A percentile compares a stretch with the other conserved stretches of the same genome.
Evolutionary conservation across 1,140 invertebrate species (phyloP).

Genomic region (Zaprionus capensis): DNA sequence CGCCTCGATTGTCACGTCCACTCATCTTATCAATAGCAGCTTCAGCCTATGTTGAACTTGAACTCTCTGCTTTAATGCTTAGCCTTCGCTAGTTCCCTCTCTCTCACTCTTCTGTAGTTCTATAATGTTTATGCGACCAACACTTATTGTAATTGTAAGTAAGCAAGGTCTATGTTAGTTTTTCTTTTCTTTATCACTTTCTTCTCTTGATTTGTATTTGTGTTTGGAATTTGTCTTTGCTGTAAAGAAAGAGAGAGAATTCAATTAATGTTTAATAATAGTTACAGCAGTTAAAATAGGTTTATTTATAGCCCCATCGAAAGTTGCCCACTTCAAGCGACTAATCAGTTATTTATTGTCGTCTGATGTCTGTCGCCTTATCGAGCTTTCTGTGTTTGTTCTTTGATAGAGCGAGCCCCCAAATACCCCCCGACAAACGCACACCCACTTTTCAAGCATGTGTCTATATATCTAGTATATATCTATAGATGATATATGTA

Average conservation of each 20-base stretch:
- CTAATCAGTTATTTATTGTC: slow-evolving; percentile 19
- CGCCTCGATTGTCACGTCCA: slow-evolving; percentile 80
- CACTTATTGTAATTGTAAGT: slow-evolving; percentile 43
- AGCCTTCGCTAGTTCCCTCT: slow-evolving; percentile 33
- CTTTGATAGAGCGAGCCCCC: slow-evolving; percentile 54
- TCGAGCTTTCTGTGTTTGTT: slow-evolving; percentile 15
- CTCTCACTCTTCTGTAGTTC: neutral
- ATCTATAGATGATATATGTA: neutral
- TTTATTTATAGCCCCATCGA: slow-evolving; percentile 13
- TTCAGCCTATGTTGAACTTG: slow-evolving; percentile 61
- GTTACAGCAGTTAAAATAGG: neutral
- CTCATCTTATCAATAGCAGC: slow-evolving; percentile 75
- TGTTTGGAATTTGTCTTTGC: slow-evolving; percentile 64
- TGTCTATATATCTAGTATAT: slow-evolving; percentile 2
- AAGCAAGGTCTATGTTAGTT: slow-evolving; percentile 21
- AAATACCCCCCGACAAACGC: slow-evolving; percentile 13
- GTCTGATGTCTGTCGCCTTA: slow-evolving; percentile 22
- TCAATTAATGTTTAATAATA: slow-evolving; percentile 3
- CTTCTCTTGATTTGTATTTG: slow-evolving; percentile 4
- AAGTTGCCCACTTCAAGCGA: slow-evolving; percentile 23
- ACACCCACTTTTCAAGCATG: slow-evolving; percentile 21
- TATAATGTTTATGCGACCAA: slow-evolving; percentile 13
- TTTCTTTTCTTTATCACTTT: slow-evolving; percentile 3
- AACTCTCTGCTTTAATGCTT: slow-evolving; percentile 38
- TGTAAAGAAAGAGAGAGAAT: slow-evolving; percentile 43